Evolutionary conservation across 2,113 vertebrate species (phyloP).

Genomic region (Mobula hypostoma): DNA sequence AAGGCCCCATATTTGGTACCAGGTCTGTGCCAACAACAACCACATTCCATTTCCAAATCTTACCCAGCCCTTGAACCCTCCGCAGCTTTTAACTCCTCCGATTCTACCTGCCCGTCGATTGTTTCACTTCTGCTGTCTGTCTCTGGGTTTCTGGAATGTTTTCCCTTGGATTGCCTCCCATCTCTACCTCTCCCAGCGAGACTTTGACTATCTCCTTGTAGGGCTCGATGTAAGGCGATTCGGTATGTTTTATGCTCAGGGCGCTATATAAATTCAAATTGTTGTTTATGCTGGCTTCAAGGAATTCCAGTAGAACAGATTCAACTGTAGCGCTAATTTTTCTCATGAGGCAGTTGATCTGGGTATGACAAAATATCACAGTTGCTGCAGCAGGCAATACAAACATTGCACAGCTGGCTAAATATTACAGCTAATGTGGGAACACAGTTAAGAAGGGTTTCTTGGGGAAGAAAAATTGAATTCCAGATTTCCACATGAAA

Average conservation of each 20-base stretch:
- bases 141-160: neutral
- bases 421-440: neutral
- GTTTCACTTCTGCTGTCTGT: too few species aligned
- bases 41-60: too few species aligned
- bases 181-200: too few species aligned
- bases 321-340: neutral
- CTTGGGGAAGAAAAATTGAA: neutral
- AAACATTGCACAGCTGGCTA: constrained; percentile 19
- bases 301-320: neutral
- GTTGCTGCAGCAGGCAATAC: neutral
- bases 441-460: neutral
- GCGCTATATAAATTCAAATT: neutral
- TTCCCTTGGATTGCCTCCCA: too few species aligned
- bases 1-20: too few species aligned
- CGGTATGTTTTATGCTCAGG: neutral
- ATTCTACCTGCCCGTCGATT: neutral
- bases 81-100: neutral
- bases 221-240: neutral
- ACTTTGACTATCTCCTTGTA: neutral
- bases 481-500: neutral
- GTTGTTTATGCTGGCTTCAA: neutral
- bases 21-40: too few species aligned
- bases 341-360: constrained; percentile 15
- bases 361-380: constrained; percentile 9
- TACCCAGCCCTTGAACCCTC: neutral